Base-by-base conservation (phyloP, 2,797 vertebrate species). In the Ficedula albicollis region DNA sequence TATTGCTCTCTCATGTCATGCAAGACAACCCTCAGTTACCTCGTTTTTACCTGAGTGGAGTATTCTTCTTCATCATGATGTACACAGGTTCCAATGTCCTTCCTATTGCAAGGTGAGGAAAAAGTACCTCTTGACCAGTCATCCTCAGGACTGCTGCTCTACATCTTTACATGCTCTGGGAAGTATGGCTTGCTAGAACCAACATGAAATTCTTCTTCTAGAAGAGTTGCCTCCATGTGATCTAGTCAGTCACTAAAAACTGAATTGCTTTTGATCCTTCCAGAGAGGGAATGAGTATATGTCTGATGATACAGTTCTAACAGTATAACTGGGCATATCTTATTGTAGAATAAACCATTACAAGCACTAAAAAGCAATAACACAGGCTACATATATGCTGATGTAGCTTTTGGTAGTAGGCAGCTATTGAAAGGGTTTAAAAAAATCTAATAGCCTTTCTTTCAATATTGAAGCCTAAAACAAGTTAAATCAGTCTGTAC, bases 1-100 rank as follows among this genome's bases (percentile, higher is more conserved):
- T 99, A 76, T 95, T 99, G 87, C 95, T 99, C 78, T 98, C 98
- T 95, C 98, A 99, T 93, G 98, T 99, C 97, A 99, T 99, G 99
- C 99, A 99, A 97, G 99, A 99, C 97, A 99, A 99, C 96, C 99
- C 99, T 16, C 99, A 99, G 96, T 98, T 99, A 97, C 99, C 99
- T 98, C 99, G 99, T 26, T 99, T 99, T 92, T 99, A 99, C 97
- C 98, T 99, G 94, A 99, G 98, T 14, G 99, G 99, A 66, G 98
- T 99, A 15, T 99, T 99, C 98, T 99, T 99, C 98, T 99, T 99
- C 97, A 99, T 99, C 97, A 99, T 99, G 99, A 99, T 99, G 99
- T 99, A 99, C 97, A 99, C 99, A 0, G 99, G 99, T 94, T 99
- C 99, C 97, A 99, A 99, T 17, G 99, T 99, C 66, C 99, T 99